These are phyloP conservation scores for Trachythela sp. DNA, from an alignment of 64 coral and sea anemone species.

Conservation along the genomic window DNA sequence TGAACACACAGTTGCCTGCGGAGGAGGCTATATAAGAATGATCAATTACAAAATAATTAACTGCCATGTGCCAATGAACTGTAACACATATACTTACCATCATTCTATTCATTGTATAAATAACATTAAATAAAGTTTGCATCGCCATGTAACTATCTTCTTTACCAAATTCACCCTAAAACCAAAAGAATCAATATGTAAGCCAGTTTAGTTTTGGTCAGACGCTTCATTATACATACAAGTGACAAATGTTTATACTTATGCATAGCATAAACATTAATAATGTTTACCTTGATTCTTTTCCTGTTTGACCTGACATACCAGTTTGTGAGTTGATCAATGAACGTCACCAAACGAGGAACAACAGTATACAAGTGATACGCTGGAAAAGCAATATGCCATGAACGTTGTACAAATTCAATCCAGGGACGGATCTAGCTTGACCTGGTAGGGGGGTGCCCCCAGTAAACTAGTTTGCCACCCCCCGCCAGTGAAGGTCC, in stretches of 20 bases:
- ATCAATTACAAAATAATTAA: too few species aligned
- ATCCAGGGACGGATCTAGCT: background rate
- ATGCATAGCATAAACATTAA: background rate
- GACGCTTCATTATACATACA: background rate
- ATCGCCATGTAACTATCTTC: constrained; percentile 70
- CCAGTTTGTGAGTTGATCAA: constrained; percentile 94
- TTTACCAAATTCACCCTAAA: constrained; percentile 72
- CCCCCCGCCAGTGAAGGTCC: too few species aligned
- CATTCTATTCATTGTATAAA: constrained; percentile 80
- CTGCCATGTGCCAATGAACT: too few species aligned
- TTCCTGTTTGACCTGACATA: constrained; percentile 95
- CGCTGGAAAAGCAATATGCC: constrained; percentile 32
- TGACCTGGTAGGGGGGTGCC: too few species aligned
- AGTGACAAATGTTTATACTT: background rate
- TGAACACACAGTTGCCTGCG: too few species aligned
- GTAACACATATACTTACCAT: too few species aligned
- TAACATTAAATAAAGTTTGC: constrained; percentile 92
- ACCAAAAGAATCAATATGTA: background rate
- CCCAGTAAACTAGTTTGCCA: too few species aligned
- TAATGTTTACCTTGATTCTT: constrained; percentile 69
- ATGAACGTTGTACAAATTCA: background rate
- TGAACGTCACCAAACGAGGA: constrained; percentile 88
- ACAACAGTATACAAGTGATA: constrained; percentile 95
- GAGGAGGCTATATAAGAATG: too few species aligned
- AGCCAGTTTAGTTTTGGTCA: background rate